A percentile compares a stretch with the other conserved stretches of the same genome.
phyloP scores from a whole-genome alignment of 2,797 vertebrate genomes.

The Cynodonichthys magdalenae region DNA sequence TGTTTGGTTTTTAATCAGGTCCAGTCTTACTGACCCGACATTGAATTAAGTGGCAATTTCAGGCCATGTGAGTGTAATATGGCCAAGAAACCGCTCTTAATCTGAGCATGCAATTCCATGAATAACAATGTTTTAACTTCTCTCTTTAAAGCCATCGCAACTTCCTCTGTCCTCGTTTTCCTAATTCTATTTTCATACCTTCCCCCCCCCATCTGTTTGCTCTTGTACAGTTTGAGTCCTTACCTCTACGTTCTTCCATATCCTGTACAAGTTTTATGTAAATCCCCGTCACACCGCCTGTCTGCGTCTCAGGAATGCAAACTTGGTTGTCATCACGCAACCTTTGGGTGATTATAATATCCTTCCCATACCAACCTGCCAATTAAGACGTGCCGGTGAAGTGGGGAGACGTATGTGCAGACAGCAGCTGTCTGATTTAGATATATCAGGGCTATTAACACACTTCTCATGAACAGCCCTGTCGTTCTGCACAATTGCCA shows the following conservation, averaged over 20 bases:
- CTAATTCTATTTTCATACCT: constrained; percentile 13
- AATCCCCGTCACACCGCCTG: constrained; percentile 32
- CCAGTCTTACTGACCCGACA: constrained; percentile 50
- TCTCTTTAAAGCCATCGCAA: constrained; percentile 51
- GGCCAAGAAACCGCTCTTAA: constrained; percentile 55
- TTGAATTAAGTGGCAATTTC: constrained; percentile 73
- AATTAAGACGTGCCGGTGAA: constrained; percentile 62
- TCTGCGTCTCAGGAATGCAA: constrained; percentile 29
- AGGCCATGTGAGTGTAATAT: constrained; percentile 47
- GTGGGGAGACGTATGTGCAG: constrained; percentile 67
- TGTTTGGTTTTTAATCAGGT: constrained; percentile 45
- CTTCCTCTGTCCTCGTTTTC: constrained; percentile 38
- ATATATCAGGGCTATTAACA: constrained; percentile 75
- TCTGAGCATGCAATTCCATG: constrained; percentile 66
- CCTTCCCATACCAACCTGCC: constrained; percentile 35
- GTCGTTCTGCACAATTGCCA: constrained; percentile 60
- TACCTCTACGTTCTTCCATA: constrained; percentile 27
- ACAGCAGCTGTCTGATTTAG: constrained; percentile 72
- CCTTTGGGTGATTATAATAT: constrained; percentile 49
- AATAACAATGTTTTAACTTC: constrained; percentile 68
- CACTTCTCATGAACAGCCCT: constrained; percentile 60
- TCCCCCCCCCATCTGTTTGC: constrained; percentile 8
- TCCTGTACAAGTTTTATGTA: constrained; percentile 17
- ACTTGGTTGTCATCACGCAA: constrained; percentile 26
- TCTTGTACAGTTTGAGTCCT: not conserved